These are phyloP conservation scores for Adelosebastes latens DNA, from an alignment of 2,797 vertebrate species.

Conservation along the genomic window DNA sequence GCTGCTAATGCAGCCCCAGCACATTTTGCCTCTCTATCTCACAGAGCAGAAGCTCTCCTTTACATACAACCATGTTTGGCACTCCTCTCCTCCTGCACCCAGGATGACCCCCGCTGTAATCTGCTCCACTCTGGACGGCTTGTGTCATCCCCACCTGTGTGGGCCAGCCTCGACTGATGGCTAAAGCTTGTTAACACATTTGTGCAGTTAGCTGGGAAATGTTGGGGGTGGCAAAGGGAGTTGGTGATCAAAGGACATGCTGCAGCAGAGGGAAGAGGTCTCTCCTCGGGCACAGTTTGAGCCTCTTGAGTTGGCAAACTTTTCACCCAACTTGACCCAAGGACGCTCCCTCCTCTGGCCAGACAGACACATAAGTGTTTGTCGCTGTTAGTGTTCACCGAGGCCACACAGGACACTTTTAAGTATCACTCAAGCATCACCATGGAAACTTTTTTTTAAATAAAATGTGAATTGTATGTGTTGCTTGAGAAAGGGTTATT, in stretches of 20 bases:
- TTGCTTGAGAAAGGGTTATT: slow-evolving; percentile 52
- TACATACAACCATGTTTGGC: slow-evolving; percentile 58
- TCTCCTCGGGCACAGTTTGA: slow-evolving; percentile 14
- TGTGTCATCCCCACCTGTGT: slow-evolving; percentile 40
- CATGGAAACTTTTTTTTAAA: slow-evolving; percentile 37
- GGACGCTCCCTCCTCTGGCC: slow-evolving; percentile 28
- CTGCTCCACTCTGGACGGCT: slow-evolving; percentile 24
- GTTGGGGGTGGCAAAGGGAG: slow-evolving; percentile 34
- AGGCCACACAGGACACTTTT: slow-evolving; percentile 26
- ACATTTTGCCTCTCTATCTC: slow-evolving; percentile 41
- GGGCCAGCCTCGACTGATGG: slow-evolving; percentile 54
- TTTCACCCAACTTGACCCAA: slow-evolving; percentile 46
- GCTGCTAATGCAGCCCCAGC: slow-evolving; percentile 58
- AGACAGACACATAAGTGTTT: slow-evolving; percentile 17
- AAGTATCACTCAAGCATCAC: slow-evolving; percentile 33
- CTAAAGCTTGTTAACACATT: slow-evolving; percentile 79
- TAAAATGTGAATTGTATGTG: slow-evolving; percentile 61
- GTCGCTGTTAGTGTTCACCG: slow-evolving; percentile 23
- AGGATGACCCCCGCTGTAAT: slow-evolving; percentile 42
- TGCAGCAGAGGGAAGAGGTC: slow-evolving; percentile 13
- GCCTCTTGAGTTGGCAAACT: slow-evolving; percentile 36
- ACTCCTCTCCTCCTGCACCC: slow-evolving; percentile 40
- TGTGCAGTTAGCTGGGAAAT: slow-evolving; percentile 63
- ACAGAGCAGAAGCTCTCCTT: slow-evolving; percentile 39
- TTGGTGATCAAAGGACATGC: slow-evolving; percentile 36